Evolutionary conservation across 2,888 invertebrate genomes (phyloP), one percentile per base, ranked within the genome.

Genomic region (Lottia gigantea): DNA sequence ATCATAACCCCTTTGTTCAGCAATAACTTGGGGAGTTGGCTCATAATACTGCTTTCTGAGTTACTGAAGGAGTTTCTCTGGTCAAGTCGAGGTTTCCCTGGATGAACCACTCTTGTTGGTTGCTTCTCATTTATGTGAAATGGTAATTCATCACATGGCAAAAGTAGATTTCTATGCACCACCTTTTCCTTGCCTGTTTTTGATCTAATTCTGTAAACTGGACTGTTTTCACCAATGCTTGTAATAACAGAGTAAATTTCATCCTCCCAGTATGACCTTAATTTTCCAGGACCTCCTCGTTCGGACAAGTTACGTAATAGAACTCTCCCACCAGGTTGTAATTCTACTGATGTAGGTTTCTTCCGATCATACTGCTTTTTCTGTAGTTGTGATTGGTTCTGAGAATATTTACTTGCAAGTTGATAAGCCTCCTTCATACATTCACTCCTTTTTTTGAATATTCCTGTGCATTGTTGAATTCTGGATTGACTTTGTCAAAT

Each of bases 241-340:
- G 62, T 40, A 0, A 63, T 25, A 1, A 72, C 70, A 15, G 55
- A 16, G 40, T 72, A 31, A 31, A 72, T 63, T 61, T 68, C 25
- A 45, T 72, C 72, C 55, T 72, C 66, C 68, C 72, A 72, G 47
- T 72, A 61, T 11, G 55, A 66, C 19, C 72, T 47, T 15, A 66
- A 63, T 25, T 66, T 72, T 15, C 69, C 72, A 12, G 72, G 66
- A 8, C 66, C 72, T 15, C 64, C 69, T 7, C 69, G 40, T 49
- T 72, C 66, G 2, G 45, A 46, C n/a, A 72, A 40, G 23, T 72
- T 72, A 15, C 71, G 23, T 8, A 67, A 25, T 12, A 71, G 26
- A 3, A 67, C 71, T 14, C 64, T n/a, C 19, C 67, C 71, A 67
- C 67, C 67, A 7, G 67, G 55, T 23, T 47, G 55, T 25, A 67